phyloP scores from a whole-genome alignment of 2,888 invertebrate genomes.

The Tiphia femorata region DNA sequence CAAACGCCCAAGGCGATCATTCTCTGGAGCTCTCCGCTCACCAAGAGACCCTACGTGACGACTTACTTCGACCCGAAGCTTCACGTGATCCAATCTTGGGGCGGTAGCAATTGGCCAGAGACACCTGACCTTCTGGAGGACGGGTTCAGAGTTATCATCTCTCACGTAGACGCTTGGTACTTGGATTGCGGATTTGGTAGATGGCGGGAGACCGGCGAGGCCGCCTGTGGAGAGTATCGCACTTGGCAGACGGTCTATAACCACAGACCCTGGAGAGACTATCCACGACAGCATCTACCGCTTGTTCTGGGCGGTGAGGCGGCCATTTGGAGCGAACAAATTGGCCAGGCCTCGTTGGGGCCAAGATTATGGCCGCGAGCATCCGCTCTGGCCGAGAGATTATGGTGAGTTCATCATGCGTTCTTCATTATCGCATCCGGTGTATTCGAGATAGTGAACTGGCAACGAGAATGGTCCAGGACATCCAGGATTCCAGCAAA shows the following conservation, averaged over 20 bases:
- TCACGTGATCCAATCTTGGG: constrained; percentile 83
- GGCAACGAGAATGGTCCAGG: no score
- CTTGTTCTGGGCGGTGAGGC: constrained; percentile 82
- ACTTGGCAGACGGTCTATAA: constrained; percentile 90
- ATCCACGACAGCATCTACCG: constrained; percentile 56
- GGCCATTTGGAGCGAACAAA: constrained; percentile 89
- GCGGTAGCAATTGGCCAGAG: constrained; percentile 85
- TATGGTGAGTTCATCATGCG: constrained; percentile 72
- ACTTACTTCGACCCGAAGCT: constrained; percentile 82
- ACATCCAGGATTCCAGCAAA: no score
- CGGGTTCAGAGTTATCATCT: constrained; percentile 83
- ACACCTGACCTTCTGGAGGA: constrained; percentile 82
- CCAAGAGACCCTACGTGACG: constrained; percentile 78
- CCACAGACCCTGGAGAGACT: constrained; percentile 81
- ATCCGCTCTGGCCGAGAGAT: constrained; percentile 84
- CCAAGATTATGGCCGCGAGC: constrained; percentile 86
- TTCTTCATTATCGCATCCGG: neutral
- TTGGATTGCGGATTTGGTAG: constrained; percentile 89
- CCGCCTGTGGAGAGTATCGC: constrained; percentile 88
- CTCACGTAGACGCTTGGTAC: constrained; percentile 91
- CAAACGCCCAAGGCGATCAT: constrained; percentile 73
- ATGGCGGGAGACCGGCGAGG: constrained; percentile 87
- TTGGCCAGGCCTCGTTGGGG: constrained; percentile 80
- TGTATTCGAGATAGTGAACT: neutral
- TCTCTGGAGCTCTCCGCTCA: constrained; percentile 84